Base-by-base conservation (phyloP, 92 coral and sea anemone species). In the Chrysogorgia sp. region DNA sequence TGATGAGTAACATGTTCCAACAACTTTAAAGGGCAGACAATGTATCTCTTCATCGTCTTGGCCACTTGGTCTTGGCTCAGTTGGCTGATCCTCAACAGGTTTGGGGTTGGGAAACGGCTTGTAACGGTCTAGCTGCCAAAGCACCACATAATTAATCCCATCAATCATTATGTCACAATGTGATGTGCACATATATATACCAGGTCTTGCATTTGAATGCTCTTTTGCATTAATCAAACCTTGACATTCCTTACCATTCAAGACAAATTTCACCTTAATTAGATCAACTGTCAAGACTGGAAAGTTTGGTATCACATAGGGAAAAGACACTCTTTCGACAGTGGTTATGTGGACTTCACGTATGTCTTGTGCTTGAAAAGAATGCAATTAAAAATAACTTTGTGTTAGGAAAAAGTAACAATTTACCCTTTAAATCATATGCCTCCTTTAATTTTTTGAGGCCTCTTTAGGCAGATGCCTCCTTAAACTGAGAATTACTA, bases 241-340 rank as follows among this genome's bases (percentile, higher is more conserved):
- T 63, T 75, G 82, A 29, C 32, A 76, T 19, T 71, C 35, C 40
- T 77, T 81, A 22, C 61, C 72, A 37, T 66, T 61, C 40, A 41
- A 21, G 4, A 22, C 65, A 31, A 43, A 81, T 30, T 10, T 13
- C 22, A 88, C 77, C 58, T 63, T 76, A 40, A 43, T 50, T 41
- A 88, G 86, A 53, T 84, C 62, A 19, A 88, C 32, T 28, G 86
- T 53, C 60, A 79, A 31, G 6, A 87, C 86, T 13, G 91, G 86
- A 79, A 84, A 87, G 72, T 81, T 65, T 34, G 88, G 88, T 71
- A 84, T 84, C 31, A 24, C 31, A 58, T 34, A n/a, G n/a, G n/a
- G n/a, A n/a, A n/a, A n/a, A n/a, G n/a, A n/a, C n/a, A n/a, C n/a
- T n/a, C n/a, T n/a, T n/a, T n/a, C n/a, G n/a, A n/a, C n/a, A n/a